Evolutionary conservation across 1,140 invertebrate species (phyloP).

Genomic region (Micrasema longulum): DNA sequence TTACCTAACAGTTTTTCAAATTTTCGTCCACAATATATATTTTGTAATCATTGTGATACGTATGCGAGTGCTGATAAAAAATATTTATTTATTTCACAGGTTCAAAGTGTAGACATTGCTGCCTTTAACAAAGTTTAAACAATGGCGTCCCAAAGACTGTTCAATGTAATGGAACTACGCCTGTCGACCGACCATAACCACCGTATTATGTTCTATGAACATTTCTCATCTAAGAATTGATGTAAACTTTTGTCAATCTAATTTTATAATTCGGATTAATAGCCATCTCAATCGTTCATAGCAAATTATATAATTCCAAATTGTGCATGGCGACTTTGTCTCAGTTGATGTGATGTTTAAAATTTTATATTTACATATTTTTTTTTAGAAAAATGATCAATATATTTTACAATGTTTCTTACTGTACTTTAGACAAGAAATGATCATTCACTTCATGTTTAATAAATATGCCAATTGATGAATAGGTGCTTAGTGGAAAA

Average conservation of each 20-base stretch:
- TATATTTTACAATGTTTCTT: conserved; percentile 15
- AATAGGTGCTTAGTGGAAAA: neutral
- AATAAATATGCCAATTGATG: too few species aligned
- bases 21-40: too few species aligned
- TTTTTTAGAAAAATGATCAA: conserved; percentile 13
- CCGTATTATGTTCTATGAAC: conserved; percentile 36
- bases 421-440: too few species aligned
- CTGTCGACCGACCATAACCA: conserved; percentile 1
- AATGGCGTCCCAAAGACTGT: conserved; percentile 21
- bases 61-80: neutral
- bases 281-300: neutral
- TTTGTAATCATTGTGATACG: too few species aligned
- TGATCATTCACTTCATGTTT: too few species aligned
- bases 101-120: conserved; percentile 87
- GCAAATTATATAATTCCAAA: conserved; percentile 11
- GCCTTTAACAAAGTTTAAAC: conserved; percentile 87
- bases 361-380: conserved; percentile 20
- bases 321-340: neutral
- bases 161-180: neutral
- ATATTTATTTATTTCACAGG: conserved; percentile 60
- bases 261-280: conserved; percentile 3
- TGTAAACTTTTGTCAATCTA: too few species aligned
- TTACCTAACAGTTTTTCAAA: too few species aligned
- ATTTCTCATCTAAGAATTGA: conserved; percentile 10
- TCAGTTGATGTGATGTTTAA: conserved; percentile 14